Evolutionary conservation across 2,888 invertebrate genomes (phyloP), one percentile per base, ranked within the genome.

Genomic region (Eupithecia exiguata): DNA sequence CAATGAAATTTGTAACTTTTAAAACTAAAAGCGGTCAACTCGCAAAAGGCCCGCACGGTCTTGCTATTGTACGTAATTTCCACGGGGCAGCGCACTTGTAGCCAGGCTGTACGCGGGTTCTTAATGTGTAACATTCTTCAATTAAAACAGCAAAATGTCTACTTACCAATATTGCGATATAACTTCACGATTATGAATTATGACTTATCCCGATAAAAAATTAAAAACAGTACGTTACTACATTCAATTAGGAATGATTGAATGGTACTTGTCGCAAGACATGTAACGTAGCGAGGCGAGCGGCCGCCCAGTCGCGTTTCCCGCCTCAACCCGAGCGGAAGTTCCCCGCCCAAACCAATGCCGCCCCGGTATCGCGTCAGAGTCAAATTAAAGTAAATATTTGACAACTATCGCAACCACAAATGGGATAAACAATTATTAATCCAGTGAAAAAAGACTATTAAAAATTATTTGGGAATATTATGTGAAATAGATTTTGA

Each of bases 321-420:
- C 69, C 74, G 75, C 70, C 70, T 79, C 78, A 67, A 68, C 35
- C 71, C 36, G 75, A 69, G 61, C 80, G 72, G 76, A 7, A 40
- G 62, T 68, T 68, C 46, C 71, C 79, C 75, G 69, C 75, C 76
- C 77, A 67, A 74, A 77, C 78, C 71, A 91, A 91, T 92, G 92
- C 89, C 88, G 89, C 90, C 87, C 74, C 89, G 82, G 72, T 87
- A 86, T 77, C 90, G 90, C 74, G 87, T 90, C 65, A 90, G 93
- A 78, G 93, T 93, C 79, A 93, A 93, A 87, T 91, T 93, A 87
- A 92, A 92, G 87, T 84, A 80, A 84, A 67, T 68, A 73, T 74
- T 68, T 40, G 40, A 66, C 74, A 70, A 70, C 68, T 38, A 74
- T 77, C 79, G 49, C 72, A 68, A 76, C 62, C 81, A 88, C 89